phyloP scores from a whole-genome alignment of 1,140 invertebrate genomes.

The Zaprionus davidi region DNA sequence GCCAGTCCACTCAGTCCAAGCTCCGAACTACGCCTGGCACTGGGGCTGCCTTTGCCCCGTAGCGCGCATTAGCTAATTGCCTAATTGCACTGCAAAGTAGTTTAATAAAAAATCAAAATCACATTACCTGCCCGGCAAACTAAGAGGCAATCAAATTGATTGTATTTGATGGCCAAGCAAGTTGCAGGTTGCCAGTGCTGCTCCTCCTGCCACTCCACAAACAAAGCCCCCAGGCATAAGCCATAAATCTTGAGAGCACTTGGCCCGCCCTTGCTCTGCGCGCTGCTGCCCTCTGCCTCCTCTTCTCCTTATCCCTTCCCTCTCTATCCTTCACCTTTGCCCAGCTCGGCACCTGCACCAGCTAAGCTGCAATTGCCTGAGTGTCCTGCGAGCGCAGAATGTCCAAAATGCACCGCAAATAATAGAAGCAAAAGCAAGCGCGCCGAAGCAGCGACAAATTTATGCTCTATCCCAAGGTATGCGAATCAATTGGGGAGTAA shows the following conservation, averaged over 20 bases:
- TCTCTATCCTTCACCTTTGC: not conserved
- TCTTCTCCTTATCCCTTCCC: not conserved
- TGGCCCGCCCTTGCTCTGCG: slow-evolving; percentile 17
- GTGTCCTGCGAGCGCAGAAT: slow-evolving; percentile 69
- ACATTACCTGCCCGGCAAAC: slow-evolving; percentile 50
- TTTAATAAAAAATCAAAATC: slow-evolving; percentile 71
- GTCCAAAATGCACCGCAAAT: slow-evolving; percentile 75
- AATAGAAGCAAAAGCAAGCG: slow-evolving; percentile 49
- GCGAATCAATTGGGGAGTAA: not conserved
- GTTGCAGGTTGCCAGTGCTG: not conserved
- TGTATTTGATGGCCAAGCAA: slow-evolving; percentile 70
- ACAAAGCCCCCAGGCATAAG: slow-evolving; percentile 47
- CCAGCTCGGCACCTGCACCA: slow-evolving; percentile 15
- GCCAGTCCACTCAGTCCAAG: not conserved
- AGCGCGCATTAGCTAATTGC: slow-evolving; percentile 55
- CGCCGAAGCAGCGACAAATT: slow-evolving; percentile 47
- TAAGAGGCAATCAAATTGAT: slow-evolving; percentile 77
- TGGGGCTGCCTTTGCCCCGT: not conserved
- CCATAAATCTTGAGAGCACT: slow-evolving; percentile 80
- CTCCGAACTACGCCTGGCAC: not conserved
- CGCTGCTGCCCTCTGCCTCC: slow-evolving; percentile 13
- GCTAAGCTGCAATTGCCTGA: slow-evolving; percentile 65
- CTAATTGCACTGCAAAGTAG: slow-evolving; percentile 58
- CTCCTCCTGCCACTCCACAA: slow-evolving; percentile 20
- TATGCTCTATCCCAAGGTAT: slow-evolving; percentile 56